Percentiles rank a stretch among this genome's conserved stretches.
Conservation (phyloP, 2,797 vertebrate species). For the Mionectes olivaceus region DNA sequence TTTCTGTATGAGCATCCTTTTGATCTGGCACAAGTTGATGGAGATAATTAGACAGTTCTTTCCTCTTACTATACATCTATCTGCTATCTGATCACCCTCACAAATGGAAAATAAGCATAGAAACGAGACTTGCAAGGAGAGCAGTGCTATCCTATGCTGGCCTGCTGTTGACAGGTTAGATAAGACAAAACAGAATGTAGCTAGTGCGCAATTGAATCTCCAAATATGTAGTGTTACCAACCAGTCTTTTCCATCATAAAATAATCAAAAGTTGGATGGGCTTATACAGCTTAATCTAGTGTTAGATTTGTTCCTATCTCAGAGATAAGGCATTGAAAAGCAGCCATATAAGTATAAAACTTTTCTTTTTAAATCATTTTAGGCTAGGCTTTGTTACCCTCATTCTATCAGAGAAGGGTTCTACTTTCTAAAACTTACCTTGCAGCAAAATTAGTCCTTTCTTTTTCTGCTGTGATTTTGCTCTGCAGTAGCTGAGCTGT, state of each 20-base stretch:
- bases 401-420: background rate
- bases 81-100: constrained; percentile 2
- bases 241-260: background rate
- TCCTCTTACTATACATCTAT: background rate
- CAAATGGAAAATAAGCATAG: constrained; percentile 16
- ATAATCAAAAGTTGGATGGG: background rate
- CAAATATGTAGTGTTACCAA: background rate
- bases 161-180: constrained; percentile 6
- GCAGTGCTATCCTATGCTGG: background rate
- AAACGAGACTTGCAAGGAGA: background rate
- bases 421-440: background rate
- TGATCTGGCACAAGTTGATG: background rate
- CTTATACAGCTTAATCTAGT: background rate
- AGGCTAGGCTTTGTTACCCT: background rate
- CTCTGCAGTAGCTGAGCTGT: background rate
- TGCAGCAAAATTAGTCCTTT: background rate
- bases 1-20: background rate
- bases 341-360: background rate
- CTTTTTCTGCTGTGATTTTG: background rate
- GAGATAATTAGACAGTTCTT: constrained; percentile 11
- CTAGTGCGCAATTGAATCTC: background rate
- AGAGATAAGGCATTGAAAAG: background rate
- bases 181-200: constrained; percentile 3
- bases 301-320: background rate
- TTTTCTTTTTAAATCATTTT: background rate